Percentiles rank a stretch among this genome's conserved stretches.
Conservation (phyloP, 53 echinoderm and acorn worm species). For the Hippasteria phrygiana region DNA sequence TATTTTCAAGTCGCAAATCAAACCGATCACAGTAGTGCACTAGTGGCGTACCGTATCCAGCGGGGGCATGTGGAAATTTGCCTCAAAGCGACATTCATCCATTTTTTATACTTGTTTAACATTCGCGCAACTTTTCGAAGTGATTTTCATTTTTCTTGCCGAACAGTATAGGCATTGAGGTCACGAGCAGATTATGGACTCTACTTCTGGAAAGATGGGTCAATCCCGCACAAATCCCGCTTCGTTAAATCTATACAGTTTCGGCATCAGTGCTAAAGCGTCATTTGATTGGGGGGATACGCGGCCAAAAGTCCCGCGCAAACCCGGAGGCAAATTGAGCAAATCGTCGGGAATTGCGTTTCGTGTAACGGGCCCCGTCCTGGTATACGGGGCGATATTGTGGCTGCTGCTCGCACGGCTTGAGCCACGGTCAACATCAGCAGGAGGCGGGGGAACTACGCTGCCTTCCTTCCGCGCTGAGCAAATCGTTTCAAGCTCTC, state of each 20-base stretch:
- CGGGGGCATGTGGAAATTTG: too few relatives aligned
- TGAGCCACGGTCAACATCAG: not conserved
- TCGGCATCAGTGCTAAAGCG: not conserved
- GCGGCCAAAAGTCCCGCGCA: not conserved
- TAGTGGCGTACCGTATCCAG: too few relatives aligned
- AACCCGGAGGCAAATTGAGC: not conserved
- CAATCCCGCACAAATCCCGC: not conserved
- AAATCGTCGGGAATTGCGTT: constrained; percentile 8
- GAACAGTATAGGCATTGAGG: too few relatives aligned
- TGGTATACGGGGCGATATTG: not conserved
- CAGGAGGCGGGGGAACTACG: too few relatives aligned
- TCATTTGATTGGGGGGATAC: not conserved
- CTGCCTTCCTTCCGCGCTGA: not conserved
- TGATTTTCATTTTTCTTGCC: too few relatives aligned
- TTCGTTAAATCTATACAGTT: not conserved
- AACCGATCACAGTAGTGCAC: too few relatives aligned
- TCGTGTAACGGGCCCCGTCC: not conserved
- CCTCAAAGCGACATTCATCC: too few relatives aligned
- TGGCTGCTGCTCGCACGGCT: not conserved
- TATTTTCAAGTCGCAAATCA: too few relatives aligned
- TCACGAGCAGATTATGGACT: not conserved
- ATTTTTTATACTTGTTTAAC: too few relatives aligned
- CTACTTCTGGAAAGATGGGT: not conserved
- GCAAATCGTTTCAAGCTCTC: constrained; percentile 22
- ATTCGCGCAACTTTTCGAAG: too few relatives aligned